phyloP scores from a whole-genome alignment of 2,113 vertebrate genomes.

The Corapipo altera region DNA sequence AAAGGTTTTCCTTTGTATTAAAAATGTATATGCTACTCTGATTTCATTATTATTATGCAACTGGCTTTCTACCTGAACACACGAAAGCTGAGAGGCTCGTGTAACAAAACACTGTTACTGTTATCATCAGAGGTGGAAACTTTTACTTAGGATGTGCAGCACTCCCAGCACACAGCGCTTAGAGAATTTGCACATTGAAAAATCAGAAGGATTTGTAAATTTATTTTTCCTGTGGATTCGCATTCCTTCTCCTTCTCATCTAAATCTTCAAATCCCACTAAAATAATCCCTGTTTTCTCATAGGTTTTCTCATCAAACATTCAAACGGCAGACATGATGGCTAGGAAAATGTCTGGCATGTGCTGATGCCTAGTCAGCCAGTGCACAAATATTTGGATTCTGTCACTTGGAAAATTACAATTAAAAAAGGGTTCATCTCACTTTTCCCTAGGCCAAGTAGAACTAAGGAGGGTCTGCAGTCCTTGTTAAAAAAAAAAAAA shows the following conservation, averaged over 20 bases:
- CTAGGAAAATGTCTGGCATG: background rate
- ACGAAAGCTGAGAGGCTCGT: background rate
- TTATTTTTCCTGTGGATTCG: background rate
- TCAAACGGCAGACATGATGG: fast-evolving
- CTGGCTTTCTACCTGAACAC: background rate
- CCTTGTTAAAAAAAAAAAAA: background rate
- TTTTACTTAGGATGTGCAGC: background rate
- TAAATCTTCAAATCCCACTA: background rate
- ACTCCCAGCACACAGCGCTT: fast-evolving
- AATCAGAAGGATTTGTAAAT: background rate
- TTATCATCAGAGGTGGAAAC: background rate
- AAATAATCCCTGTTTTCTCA: background rate
- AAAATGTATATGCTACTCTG: background rate
- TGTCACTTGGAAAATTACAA: background rate
- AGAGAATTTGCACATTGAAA: background rate
- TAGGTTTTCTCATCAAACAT: background rate
- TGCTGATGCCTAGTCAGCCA: background rate
- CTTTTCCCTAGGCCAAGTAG: background rate
- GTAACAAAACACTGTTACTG: background rate
- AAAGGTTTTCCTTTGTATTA: background rate
- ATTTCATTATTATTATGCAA: background rate
- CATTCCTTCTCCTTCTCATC: background rate
- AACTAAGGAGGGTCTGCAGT: background rate
- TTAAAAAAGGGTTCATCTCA: background rate
- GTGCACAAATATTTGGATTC: background rate